These are phyloP conservation scores for Thunnus maccoyii DNA, from an alignment of 2,113 vertebrate genomes.

Conservation along the genomic window DNA sequence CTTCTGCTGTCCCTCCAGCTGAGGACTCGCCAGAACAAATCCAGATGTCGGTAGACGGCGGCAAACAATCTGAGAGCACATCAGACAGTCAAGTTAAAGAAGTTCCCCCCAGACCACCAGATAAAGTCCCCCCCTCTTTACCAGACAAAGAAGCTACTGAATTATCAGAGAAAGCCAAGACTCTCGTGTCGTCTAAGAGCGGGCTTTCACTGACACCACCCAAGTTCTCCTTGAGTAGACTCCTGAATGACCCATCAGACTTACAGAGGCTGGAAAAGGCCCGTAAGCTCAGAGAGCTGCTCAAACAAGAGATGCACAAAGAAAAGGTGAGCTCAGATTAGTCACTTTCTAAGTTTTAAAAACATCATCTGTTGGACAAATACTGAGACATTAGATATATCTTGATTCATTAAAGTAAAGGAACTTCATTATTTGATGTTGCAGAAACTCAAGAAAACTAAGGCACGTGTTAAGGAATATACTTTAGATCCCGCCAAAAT, in stretches of 20 bases:
- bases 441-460: constrained; percentile 83
- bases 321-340: constrained; percentile 85
- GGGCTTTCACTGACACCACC: constrained; percentile 34
- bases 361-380: neutral
- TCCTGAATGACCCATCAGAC: constrained; percentile 89
- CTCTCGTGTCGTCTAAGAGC: constrained; percentile 61
- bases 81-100: constrained; percentile 49
- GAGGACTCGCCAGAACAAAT: constrained; percentile 37
- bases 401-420: neutral
- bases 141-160: constrained; percentile 67
- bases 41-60: neutral
- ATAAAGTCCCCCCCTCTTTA: constrained; percentile 58
- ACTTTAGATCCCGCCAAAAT: constrained; percentile 94
- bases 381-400: neutral
- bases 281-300: constrained; percentile 91
- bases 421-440: constrained; percentile 66
- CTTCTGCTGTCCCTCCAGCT: constrained; percentile 19
- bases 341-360: neutral
- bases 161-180: constrained; percentile 77
- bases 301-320: constrained; percentile 91
- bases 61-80: constrained; percentile 24
- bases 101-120: constrained; percentile 34
- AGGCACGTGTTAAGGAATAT: constrained; percentile 78
- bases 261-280: constrained; percentile 91
- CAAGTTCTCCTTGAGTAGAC: constrained; percentile 70